Conservation (phyloP, 1,140 invertebrate species). For the Drosophila bocqueti region DNA sequence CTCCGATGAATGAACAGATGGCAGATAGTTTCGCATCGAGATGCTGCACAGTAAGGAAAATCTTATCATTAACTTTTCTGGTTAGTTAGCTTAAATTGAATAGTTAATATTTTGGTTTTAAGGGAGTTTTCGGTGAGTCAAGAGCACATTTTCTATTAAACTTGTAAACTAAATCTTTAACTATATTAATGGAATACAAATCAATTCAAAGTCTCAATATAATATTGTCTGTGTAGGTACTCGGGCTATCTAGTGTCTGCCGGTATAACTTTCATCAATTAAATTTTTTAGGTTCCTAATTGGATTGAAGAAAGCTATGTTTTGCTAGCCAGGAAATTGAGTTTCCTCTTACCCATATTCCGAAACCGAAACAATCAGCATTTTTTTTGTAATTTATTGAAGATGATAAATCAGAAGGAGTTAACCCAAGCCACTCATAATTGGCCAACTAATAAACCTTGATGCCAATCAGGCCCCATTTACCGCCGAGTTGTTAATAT, state of each 20-base stretch:
- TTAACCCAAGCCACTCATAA: conserved; percentile 11
- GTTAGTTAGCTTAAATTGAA: not conserved
- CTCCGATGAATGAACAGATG: conserved; percentile 58
- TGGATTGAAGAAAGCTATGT: conserved; percentile 17
- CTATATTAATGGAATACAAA: not conserved
- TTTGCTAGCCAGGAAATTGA: not conserved
- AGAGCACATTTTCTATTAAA: not conserved
- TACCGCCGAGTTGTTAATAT: conserved; percentile 31
- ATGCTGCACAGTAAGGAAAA: conserved; percentile 1
- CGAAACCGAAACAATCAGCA: not conserved
- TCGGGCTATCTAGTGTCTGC: not conserved
- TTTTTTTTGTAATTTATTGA: not conserved
- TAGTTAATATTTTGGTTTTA: not conserved
- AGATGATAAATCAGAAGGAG: not conserved
- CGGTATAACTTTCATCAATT: conserved; percentile 36
- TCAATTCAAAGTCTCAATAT: not conserved
- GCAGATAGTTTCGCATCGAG: conserved; percentile 20
- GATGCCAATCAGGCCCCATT: conserved; percentile 23
- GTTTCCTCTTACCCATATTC: not conserved
- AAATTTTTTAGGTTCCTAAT: conserved; percentile 49
- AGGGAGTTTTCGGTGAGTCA: too few species aligned
- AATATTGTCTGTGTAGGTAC: not conserved
- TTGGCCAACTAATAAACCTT: conserved; percentile 36
- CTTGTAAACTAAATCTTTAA: not conserved
- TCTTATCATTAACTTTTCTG: not conserved